These are phyloP conservation scores for Bolinopsis microptera DNA, from an alignment of 37 sponge, comb jelly and placozoan genomes.

Conservation along the genomic window DNA sequence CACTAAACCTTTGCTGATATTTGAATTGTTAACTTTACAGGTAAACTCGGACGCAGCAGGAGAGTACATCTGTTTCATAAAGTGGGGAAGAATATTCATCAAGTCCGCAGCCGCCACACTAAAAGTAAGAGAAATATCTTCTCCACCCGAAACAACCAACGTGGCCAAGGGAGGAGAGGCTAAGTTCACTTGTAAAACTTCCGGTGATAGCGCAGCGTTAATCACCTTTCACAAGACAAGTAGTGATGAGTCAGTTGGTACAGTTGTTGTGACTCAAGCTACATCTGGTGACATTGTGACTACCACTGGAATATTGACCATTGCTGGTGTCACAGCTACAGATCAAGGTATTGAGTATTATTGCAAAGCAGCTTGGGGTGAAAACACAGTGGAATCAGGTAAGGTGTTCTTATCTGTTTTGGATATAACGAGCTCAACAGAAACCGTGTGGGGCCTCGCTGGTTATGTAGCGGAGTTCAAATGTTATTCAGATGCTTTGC, in stretches of 20 bases:
- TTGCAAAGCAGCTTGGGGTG: neutral
- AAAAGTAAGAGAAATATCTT: neutral
- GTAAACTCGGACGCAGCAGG: neutral
- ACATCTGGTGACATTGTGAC: neutral
- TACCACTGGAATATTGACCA: neutral
- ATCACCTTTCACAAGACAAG: neutral
- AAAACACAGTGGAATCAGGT: neutral
- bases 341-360: neutral
- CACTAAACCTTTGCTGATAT: too few relatives aligned
- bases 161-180: neutral
- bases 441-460: neutral
- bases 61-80: neutral
- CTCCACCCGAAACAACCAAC: neutral
- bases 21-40: neutral
- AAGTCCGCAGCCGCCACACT: neutral
- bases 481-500: neutral
- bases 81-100: conserved; percentile 5
- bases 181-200: neutral
- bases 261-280: neutral
- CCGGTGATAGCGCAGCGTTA: neutral
- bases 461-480: neutral
- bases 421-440: neutral
- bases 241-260: neutral
- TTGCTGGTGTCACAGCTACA: neutral
- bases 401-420: neutral